A percentile compares a stretch with the other conserved stretches of the same genome.
Conservation (phyloP, 35 echinoderm and acorn worm species). For the Ophiothrix spiculata region DNA sequence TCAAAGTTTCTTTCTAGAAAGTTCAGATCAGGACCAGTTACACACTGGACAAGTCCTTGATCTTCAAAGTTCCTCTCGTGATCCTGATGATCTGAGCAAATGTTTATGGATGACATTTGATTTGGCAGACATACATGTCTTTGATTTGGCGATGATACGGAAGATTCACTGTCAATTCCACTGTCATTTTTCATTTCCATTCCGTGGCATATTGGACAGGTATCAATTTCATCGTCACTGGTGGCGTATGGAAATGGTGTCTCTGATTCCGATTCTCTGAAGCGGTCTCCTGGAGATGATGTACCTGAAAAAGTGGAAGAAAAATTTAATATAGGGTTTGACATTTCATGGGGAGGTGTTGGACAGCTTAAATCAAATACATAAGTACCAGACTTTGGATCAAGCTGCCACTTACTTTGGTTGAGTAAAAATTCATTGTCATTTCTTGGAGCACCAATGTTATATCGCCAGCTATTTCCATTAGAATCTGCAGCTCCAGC, state of each 20-base stretch:
- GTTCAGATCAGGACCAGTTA: constrained; percentile 5
- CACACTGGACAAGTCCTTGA: too few relatives aligned
- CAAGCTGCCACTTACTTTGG: not conserved
- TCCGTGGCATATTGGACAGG: not conserved
- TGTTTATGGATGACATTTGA: not conserved
- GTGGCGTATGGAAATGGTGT: not conserved
- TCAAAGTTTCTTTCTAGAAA: constrained; percentile 33
- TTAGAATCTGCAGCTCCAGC: not conserved
- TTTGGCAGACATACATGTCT: not conserved
- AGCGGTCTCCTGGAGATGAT: not conserved
- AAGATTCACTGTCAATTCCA: not conserved
- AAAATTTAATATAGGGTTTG: not conserved
- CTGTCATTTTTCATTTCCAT: not conserved
- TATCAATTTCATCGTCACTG: not conserved
- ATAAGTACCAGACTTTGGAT: not conserved
- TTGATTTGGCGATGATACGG: not conserved
- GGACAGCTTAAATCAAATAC: not conserved
- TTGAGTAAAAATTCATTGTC: constrained; percentile 23
- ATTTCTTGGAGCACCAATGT: constrained; percentile 14
- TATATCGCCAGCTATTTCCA: not conserved
- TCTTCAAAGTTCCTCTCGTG: too few relatives aligned
- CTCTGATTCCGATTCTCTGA: not conserved
- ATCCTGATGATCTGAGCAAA: not conserved
- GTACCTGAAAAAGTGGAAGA: not conserved
- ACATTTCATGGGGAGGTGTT: not conserved